Evolutionary conservation across 1,140 invertebrate genomes (phyloP), one percentile per base, ranked within the genome.

Genomic region (Trichomalopsis sarcophagae): DNA sequence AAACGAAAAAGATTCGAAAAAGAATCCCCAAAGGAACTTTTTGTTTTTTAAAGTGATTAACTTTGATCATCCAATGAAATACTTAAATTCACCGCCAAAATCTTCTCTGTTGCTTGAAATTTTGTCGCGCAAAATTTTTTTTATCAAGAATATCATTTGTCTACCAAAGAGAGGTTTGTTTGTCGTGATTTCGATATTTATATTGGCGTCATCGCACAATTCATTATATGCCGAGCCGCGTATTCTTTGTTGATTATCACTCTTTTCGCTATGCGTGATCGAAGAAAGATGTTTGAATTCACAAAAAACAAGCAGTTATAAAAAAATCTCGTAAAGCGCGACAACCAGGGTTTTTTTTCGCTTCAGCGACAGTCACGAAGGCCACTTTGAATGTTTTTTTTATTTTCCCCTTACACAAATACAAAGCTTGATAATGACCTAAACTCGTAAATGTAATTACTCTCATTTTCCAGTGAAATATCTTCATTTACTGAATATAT

Each of bases 101-200:
- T 78, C 23, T 77, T 55, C 44, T 87, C 69, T 82, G 85, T 81
- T 82, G 81, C 84, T 84, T 86, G 86, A 75, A 73, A 79, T 89
- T 87, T 91, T 91, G 90, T 91, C 89, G 90, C 90, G 89, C 90
- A 93, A 93, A 93, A 92, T 90, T 90, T 87, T 89, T 92, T 91
- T 89, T 93, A 93, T 93, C 92, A 93, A 93, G 92, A 93, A 93
- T 93, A 93, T 92, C 84, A 86, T 91, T 89, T 91, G 90, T 91
- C 85, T 87, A 87, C 87, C 87, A 69, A 78, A 82, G 79, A 87
- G 76, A 83, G 79, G 27, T 75, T 78, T 79, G 13, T 68, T 30
- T 33, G n/a, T 71, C 80, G 62, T 69, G 21, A 17, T 82, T 74
- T 50, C 44, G 68, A 83, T 68, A 86, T 27, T 73, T n/a, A 62